Base-by-base conservation (phyloP, 1,140 invertebrate genomes). In the Zaprionus vittiger region DNA sequence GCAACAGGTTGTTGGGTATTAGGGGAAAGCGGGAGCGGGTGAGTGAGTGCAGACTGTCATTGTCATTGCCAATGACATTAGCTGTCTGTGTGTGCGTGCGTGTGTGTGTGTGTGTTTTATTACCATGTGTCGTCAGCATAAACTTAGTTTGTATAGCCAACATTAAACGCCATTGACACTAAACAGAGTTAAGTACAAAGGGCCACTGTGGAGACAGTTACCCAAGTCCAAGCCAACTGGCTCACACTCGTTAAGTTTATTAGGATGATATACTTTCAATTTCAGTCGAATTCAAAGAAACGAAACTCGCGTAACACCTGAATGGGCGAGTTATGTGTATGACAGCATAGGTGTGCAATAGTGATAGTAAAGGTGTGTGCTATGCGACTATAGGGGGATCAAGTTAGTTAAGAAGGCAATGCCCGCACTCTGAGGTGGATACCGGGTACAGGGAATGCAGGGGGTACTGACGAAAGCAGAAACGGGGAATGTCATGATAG, bases 111-210 rank as follows among this genome's bases (percentile, higher is more conserved):
- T n/a, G 41, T 17, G 5, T 52, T 52, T 52, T 37, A 60, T 60
- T 34, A 12, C 28, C 15, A 14, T 60, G 38, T 72, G 73, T 76
- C 73, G 47, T 65, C 62, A 72, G 41, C 37, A 67, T 47, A 67
- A 67, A 67, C 37, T 37, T 56, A 52, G 59, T 65, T 80, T 78
- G 52, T 78, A 80, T 78, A 80, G 74, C 57, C 52, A 57, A 57
- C 59, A 22, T 83, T 77, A 62, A 73, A 62, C 55, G 47, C 17
- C n/a, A 57, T 24, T 59, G 60, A 52, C 60, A 70, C 49, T 59
- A 56, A 57, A 56, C 37, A 44, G 64, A 37, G 55, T 41, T 9
- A 9, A 59, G 34, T n/a, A 22, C 38, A 52, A 61, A 56, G 68
- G 73, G 57, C 61, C 56, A 24, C n/a, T 20, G 20, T 52, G 47